Percentiles rank a stretch among this genome's conserved stretches.
phyloP scores from a whole-genome alignment of 2,113 vertebrate genomes.

The Centrocercus urophasianus region DNA sequence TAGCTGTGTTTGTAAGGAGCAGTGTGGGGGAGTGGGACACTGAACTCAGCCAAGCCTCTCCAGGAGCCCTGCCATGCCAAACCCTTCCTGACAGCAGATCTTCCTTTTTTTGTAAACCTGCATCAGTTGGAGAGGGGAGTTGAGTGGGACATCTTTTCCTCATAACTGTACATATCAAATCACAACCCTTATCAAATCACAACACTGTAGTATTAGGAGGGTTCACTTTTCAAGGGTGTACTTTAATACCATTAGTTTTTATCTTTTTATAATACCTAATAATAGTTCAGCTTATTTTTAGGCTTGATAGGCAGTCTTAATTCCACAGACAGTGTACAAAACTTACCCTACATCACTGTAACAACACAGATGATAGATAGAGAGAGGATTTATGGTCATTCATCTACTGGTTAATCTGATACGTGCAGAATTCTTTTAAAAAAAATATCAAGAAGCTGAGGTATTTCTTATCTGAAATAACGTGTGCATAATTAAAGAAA shows the following conservation, averaged over 20 bases:
- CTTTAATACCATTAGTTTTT: neutral
- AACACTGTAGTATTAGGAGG: accelerated
- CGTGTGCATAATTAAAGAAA: neutral
- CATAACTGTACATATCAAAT: neutral
- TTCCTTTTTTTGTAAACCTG: neutral
- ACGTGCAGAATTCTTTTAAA: neutral
- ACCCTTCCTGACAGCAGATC: neutral
- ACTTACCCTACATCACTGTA: neutral
- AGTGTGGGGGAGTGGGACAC: neutral
- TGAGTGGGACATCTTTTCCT: neutral
- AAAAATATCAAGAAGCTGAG: neutral
- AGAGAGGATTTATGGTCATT: neutral
- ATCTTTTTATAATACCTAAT: neutral
- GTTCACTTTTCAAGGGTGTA: neutral
- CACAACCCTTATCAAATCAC: neutral
- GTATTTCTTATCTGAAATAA: neutral
- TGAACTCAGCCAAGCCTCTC: neutral
- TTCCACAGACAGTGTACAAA: neutral
- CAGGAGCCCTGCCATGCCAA: neutral
- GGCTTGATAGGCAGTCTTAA: neutral
- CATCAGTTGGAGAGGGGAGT: neutral
- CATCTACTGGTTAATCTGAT: neutral
- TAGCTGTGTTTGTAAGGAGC: neutral
- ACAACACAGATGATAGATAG: neutral
- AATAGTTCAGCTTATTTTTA: neutral